phyloP scores from a whole-genome alignment of 2,113 vertebrate genomes.

The Sialia sialis region DNA sequence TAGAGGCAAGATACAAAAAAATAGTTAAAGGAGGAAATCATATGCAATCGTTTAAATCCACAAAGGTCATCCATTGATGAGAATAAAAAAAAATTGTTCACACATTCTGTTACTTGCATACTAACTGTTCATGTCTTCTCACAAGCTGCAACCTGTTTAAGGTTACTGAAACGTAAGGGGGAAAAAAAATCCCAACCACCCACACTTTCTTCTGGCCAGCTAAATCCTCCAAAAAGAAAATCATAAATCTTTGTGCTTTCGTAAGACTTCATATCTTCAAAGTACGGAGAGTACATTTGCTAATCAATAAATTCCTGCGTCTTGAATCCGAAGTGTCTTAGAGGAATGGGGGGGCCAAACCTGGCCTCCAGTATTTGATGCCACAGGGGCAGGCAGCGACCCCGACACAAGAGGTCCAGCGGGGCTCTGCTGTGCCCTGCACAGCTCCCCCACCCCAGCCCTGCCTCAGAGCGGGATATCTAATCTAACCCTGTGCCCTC shows the following conservation, averaged over 20 bases:
- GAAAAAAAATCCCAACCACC: neutral
- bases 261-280: neutral
- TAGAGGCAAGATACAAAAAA: neutral
- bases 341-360: neutral
- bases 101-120: neutral
- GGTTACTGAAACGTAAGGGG: neutral
- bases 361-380: neutral
- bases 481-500: rapidly evolving
- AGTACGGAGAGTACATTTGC: neutral
- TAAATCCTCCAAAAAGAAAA: neutral
- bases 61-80: rapidly evolving
- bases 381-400: neutral
- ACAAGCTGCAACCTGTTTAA: neutral
- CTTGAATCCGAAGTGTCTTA: neutral
- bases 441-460: too few relatives aligned
- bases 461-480: rapidly evolving
- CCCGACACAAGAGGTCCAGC: rapidly evolving
- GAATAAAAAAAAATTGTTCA: neutral
- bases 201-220: neutral
- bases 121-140: neutral
- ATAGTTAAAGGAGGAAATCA: neutral
- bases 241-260: neutral
- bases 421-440: too few relatives aligned
- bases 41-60: neutral
- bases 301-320: neutral